Evolutionary conservation across 2,113 vertebrate genomes (phyloP).

Genomic region (Synchiropus splendidus): DNA sequence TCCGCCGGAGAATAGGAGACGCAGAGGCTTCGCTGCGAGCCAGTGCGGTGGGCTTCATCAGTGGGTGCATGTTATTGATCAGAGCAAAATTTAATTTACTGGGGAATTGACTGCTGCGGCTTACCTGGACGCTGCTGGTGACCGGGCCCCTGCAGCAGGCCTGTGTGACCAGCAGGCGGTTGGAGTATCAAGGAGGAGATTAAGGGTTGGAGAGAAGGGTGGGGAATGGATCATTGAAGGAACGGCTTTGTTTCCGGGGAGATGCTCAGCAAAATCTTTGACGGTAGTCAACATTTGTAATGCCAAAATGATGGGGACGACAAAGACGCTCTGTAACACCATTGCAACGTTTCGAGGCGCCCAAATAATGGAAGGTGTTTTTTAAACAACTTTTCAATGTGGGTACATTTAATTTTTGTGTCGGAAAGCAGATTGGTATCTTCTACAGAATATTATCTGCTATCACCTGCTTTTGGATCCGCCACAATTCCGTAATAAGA

Average conservation of each 20-base stretch:
- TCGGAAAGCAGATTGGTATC: no score
- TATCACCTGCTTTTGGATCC: no score
- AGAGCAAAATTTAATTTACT: slow-evolving; percentile 64
- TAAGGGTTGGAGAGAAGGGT: slow-evolving; percentile 58
- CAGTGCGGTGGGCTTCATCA: slow-evolving; percentile 40
- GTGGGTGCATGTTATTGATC: slow-evolving; percentile 57
- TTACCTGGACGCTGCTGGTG: slow-evolving; percentile 55
- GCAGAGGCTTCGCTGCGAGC: slow-evolving; percentile 35
- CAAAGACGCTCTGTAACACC: no score
- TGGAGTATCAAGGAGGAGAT: slow-evolving; percentile 50
- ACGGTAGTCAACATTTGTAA: no score
- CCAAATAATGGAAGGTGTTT: no score
- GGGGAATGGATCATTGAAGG: slow-evolving; percentile 51
- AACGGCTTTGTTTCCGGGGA: slow-evolving; percentile 51
- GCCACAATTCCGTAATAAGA: no score
- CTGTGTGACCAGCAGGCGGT: slow-evolving; percentile 55
- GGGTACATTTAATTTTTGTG: no score
- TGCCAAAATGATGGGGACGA: no score
- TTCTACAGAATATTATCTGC: no score
- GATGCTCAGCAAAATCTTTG: no score
- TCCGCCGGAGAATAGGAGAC: slow-evolving; percentile 29
- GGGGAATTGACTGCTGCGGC: slow-evolving; percentile 60
- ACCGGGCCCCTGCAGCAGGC: slow-evolving; percentile 43
- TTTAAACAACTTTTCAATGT: no score
- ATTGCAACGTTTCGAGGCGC: no score